Conservation (phyloP, 2,888 invertebrate species). For the Sympetrum striolatum region DNA sequence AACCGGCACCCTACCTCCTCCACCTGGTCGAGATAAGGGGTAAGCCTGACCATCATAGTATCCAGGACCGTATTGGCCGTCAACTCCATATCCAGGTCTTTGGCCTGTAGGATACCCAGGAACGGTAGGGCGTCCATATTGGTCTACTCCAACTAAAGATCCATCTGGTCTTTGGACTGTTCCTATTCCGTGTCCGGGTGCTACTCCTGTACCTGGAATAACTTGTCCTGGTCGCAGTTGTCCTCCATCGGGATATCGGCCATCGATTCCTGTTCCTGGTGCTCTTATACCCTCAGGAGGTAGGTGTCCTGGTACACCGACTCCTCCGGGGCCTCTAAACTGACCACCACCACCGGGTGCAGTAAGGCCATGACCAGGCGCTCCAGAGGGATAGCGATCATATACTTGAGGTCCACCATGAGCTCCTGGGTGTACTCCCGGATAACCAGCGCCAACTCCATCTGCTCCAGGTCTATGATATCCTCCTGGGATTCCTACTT, state of each 20-base stretch:
- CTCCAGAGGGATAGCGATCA: neutral
- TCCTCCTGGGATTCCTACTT: constrained; percentile 49
- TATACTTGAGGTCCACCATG: constrained; percentile 46
- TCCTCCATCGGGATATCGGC: neutral
- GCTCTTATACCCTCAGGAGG: neutral
- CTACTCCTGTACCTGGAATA: constrained; percentile 43
- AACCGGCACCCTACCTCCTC: constrained; percentile 47
- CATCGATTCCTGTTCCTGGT: constrained; percentile 47
- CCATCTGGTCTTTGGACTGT: constrained; percentile 46
- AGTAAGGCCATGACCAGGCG: neutral
- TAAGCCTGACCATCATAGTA: neutral
- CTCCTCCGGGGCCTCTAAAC: neutral
- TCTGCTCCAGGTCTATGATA: constrained; percentile 45
- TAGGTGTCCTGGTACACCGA: neutral
- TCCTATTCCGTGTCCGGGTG: constrained; percentile 47
- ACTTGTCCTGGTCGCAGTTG: constrained; percentile 24
- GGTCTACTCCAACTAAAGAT: constrained; percentile 45
- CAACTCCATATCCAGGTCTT: constrained; percentile 40
- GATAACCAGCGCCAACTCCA: constrained; percentile 44
- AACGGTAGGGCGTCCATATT: constrained; percentile 44
- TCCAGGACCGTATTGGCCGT: constrained; percentile 46
- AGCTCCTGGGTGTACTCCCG: constrained; percentile 46
- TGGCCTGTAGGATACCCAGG: constrained; percentile 22
- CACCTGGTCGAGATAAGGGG: constrained; percentile 50
- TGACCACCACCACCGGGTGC: neutral